These are phyloP conservation scores for Hipparchia sbordonii DNA, from an alignment of 2,888 invertebrate genomes.

Conservation along the genomic window DNA sequence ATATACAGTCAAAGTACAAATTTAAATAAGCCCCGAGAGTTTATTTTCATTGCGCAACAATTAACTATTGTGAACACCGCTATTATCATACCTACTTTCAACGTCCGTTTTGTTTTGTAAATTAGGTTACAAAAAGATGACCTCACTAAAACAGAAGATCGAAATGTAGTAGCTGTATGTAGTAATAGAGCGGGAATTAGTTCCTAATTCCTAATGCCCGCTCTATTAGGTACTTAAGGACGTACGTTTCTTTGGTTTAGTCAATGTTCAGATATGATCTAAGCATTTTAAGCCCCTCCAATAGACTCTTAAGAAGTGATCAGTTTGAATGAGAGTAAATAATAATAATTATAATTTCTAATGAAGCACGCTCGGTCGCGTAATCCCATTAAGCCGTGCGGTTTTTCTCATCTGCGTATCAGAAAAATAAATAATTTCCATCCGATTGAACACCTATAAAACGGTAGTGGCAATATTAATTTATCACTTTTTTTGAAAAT, in stretches of 20 bases:
- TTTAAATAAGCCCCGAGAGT: too few relatives aligned
- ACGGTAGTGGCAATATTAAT: conserved; percentile 34
- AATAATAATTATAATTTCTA: conserved; percentile 23
- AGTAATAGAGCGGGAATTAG: too few relatives aligned
- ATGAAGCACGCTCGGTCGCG: conserved; percentile 28
- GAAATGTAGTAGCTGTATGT: too few relatives aligned
- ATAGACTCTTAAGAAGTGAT: neutral
- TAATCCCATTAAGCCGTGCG: conserved; percentile 15
- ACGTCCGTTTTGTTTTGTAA: too few relatives aligned
- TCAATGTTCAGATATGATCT: neutral
- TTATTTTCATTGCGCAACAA: too few relatives aligned
- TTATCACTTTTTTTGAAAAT: conserved; percentile 33
- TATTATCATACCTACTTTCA: too few relatives aligned
- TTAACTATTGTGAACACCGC: too few relatives aligned
- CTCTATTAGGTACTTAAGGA: neutral
- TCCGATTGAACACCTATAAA: conserved; percentile 26
- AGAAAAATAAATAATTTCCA: conserved; percentile 27
- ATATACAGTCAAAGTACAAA: too few relatives aligned
- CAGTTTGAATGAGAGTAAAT: conserved; percentile 5
- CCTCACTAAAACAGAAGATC: too few relatives aligned
- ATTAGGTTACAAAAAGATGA: too few relatives aligned
- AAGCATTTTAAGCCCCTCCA: neutral
- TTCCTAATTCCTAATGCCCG: neutral
- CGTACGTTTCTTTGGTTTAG: too few relatives aligned
- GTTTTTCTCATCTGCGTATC: conserved; percentile 16